Percentiles rank a stretch among this genome's conserved stretches.
These are phyloP conservation scores for Trogon surrucura DNA, from an alignment of 2,113 vertebrate genomes.

Conservation along the genomic window DNA sequence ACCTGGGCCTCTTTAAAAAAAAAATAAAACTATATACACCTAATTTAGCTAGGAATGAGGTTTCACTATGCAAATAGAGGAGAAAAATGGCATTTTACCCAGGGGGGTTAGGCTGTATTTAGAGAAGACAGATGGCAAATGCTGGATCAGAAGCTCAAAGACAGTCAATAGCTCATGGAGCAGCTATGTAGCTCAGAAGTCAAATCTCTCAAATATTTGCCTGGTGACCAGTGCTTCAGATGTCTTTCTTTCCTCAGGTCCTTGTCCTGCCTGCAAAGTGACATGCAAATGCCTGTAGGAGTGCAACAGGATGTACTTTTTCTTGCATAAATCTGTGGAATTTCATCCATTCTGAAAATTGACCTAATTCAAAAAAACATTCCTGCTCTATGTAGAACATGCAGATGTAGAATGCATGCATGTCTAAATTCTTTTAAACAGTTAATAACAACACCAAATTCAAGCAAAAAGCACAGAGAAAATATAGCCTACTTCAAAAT, in stretches of 20 bases:
- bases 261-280: neutral
- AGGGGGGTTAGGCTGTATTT: neutral
- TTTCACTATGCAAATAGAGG: neutral
- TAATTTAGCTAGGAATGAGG: neutral
- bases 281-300: neutral
- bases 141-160: neutral
- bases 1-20: neutral
- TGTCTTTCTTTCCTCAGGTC: neutral
- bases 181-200: neutral
- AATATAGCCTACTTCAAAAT: neutral
- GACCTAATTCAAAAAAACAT: neutral
- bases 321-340: neutral
- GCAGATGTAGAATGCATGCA: neutral
- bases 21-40: neutral
- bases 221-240: neutral
- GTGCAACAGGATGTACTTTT: neutral
- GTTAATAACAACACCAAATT: neutral
- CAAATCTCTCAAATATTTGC: slow-evolving; percentile 22
- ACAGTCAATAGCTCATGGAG: neutral
- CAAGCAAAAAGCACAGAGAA: neutral
- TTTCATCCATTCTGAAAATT: neutral
- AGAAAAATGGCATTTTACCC: neutral
- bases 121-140: slow-evolving; percentile 44
- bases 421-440: neutral
- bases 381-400: neutral